These are phyloP conservation scores for Yoshiicerus persimilis DNA, from an alignment of 1,140 invertebrate species.

Conservation along the genomic window DNA sequence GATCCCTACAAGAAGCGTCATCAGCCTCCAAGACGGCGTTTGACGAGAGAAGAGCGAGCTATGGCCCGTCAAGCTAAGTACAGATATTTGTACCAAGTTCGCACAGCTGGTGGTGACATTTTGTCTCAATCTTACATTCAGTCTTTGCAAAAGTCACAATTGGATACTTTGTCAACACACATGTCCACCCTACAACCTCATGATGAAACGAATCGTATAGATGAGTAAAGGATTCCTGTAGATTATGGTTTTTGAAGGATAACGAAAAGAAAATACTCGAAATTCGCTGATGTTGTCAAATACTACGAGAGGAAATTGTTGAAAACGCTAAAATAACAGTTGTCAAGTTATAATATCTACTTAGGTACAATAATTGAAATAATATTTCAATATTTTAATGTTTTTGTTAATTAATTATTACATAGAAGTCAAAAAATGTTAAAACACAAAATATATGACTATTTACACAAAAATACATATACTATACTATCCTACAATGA, in stretches of 20 bases:
- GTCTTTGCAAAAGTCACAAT: constrained; percentile 40
- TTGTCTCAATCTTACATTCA: constrained; percentile 70
- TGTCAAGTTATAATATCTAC: not conserved
- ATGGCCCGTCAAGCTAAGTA: constrained; percentile 57
- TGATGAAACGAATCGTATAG: constrained; percentile 33
- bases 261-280: not conserved
- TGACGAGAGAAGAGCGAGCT: constrained; percentile 45
- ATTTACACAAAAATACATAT: not conserved
- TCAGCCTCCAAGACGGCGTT: constrained; percentile 27
- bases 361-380: not conserved
- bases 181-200: constrained; percentile 44
- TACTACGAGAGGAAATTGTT: not conserved
- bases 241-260: not conserved
- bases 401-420: not conserved
- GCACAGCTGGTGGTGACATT: constrained; percentile 83
- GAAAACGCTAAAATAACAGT: not conserved
- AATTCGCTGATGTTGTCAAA: not conserved
- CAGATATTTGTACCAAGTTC: constrained; percentile 83
- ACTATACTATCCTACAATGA: not conserved
- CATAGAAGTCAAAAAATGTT: not conserved
- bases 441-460: too few species aligned
- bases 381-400: not conserved
- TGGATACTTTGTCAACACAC: constrained; percentile 47
- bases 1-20: constrained; percentile 47
- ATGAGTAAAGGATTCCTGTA: not conserved